Conservation (phyloP, 2,113 vertebrate genomes). For the Saguinus midas region DNA sequence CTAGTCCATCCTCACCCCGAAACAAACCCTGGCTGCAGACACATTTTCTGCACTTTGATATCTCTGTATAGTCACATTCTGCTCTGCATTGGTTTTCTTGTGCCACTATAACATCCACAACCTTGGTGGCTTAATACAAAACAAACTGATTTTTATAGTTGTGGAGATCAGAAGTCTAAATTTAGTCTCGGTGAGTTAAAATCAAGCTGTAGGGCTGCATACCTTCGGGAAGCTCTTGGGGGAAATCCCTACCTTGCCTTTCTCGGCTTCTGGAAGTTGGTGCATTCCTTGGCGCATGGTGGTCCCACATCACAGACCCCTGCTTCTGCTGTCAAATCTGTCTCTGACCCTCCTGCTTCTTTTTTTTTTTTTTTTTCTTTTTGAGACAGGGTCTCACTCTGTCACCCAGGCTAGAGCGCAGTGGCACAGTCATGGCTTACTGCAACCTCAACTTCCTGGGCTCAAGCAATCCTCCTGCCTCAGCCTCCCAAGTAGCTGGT, state of each 20-base stretch:
- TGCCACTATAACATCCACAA: neutral
- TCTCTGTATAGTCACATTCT: neutral
- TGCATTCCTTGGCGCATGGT: fast-evolving
- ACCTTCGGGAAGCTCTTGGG: neutral
- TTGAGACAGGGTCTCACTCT: no score
- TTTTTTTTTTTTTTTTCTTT: no score
- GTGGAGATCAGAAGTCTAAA: neutral
- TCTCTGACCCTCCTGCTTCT: neutral
- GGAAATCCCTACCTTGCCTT: neutral
- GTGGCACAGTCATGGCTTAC: no score
- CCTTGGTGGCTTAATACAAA: neutral
- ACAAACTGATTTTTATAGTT: neutral
- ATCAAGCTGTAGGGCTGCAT: neutral
- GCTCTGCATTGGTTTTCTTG: neutral
- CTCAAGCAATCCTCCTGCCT: no score
- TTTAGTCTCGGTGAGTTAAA: neutral
- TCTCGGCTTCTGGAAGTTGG: neutral
- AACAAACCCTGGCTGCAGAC: neutral
- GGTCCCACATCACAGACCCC: neutral
- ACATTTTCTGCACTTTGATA: neutral
- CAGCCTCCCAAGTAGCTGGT: no score
- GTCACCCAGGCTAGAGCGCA: no score
- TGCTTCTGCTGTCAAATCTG: neutral
- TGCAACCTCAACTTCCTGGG: no score
- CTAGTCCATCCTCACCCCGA: neutral